Evolutionary conservation across 1,140 invertebrate genomes (phyloP).

Genomic region (Penaeus chinensis): DNA sequence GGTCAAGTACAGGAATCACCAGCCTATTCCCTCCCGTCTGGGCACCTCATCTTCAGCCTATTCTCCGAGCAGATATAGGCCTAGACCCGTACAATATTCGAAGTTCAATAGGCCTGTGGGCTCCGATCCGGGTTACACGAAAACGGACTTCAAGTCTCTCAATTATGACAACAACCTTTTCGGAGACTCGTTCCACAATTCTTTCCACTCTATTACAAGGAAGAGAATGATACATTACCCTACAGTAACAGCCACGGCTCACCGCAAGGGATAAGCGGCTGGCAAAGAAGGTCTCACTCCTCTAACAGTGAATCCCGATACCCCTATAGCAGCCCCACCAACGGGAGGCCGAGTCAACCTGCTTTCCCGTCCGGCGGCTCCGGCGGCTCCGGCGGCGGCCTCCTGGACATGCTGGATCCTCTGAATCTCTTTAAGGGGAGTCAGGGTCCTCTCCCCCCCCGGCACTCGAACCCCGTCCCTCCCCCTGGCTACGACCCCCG

Average conservation of each 20-base stretch:
- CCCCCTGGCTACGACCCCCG: neutral
- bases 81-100: too few species aligned
- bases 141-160: neutral
- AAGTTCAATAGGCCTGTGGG: neutral
- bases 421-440: slow-evolving; percentile 34
- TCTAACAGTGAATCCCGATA: too few species aligned
- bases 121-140: neutral
- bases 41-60: neutral
- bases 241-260: neutral
- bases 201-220: slow-evolving; percentile 44
- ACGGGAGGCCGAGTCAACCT: neutral
- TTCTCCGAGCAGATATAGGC: too few species aligned
- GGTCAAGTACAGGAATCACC: slow-evolving; percentile 23
- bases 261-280: neutral
- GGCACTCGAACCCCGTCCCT: slow-evolving; percentile 2
- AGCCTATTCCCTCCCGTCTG: neutral
- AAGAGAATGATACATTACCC: neutral
- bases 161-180: neutral
- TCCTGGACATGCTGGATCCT: slow-evolving; percentile 24
- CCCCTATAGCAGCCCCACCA: neutral
- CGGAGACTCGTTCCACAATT: slow-evolving; percentile 22
- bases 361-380: neutral
- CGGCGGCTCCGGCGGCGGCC: neutral
- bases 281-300: neutral
- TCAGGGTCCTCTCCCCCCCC: slow-evolving; percentile 30